Evolutionary conservation across 1,140 invertebrate species (phyloP), one percentile per base, ranked within the genome.

Genomic region (Lordiphosa mommai): DNA sequence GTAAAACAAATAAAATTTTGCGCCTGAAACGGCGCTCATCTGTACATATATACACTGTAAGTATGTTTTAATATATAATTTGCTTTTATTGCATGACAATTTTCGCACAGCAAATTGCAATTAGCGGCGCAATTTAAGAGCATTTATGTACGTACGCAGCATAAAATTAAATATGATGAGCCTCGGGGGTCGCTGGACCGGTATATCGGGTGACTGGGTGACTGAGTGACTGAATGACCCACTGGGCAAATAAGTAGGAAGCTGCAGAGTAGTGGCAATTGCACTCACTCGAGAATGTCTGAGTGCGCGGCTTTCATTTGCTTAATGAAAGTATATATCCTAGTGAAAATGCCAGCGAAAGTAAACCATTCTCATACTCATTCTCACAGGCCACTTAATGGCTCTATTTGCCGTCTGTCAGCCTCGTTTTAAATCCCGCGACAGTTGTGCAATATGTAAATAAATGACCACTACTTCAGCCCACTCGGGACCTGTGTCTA

Each of bases 351-450:
- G 16, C 27, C 66, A 66, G 61, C 71, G 71, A 80, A 82, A 80
- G 74, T 80, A 71, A 71, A 61, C 63, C 76, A 63, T 71, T 80
- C 74, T 76, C 74, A 63, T 60, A 71, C 66, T 59, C 76, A 63
- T 71, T 80, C 74, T 76, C 74, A 63, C 65, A 72, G 66, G 52
- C 56, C 65, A 82, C 66, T 80, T 74, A 82, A 80, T 80, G 66
- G 70, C 76, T 80, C 56, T 74, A 80, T 80, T 79, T 79, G 69
- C 60, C 27, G 27, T 23, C 20, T 23, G 20, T 23, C 20, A n/a
- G n/a, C n/a, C n/a, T n/a, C n/a, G n/a, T n/a, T n/a, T n/a, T n/a
- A 23, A 23, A 5, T 36, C 33, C 33, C 44, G 34, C 50, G 68
- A 55, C 68, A 68, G 73, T 77, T 79, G 73, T 60, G 73, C 73